These are phyloP conservation scores for Drosophila pandora DNA, from an alignment of 1,140 invertebrate genomes.

Conservation along the genomic window DNA sequence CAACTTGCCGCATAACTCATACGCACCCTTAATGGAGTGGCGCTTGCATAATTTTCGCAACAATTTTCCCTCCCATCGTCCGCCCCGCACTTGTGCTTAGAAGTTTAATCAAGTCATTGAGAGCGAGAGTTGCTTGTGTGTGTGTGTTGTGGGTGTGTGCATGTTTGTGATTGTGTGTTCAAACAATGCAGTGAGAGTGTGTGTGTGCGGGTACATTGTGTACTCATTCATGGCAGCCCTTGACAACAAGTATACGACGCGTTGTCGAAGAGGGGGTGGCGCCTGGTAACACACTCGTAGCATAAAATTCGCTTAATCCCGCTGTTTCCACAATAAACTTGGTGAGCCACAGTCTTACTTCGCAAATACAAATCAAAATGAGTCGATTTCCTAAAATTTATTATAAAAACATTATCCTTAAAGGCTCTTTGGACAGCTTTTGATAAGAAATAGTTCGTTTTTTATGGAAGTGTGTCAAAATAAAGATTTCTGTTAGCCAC, in stretches of 20 bases:
- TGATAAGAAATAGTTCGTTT: no score
- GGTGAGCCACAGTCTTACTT: slow-evolving; percentile 16
- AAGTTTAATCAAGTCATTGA: slow-evolving; percentile 74
- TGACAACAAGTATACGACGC: slow-evolving; percentile 63
- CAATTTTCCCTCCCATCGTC: slow-evolving; percentile 30
- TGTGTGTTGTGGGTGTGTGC: background rate
- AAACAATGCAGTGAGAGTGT: slow-evolving; percentile 14
- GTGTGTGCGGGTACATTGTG: slow-evolving; percentile 25
- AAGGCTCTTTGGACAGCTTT: no score
- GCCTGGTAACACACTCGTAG: slow-evolving; percentile 39
- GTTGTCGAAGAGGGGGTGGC: slow-evolving; percentile 51
- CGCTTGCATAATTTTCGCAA: slow-evolving; percentile 72
- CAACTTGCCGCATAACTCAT: slow-evolving; percentile 54
- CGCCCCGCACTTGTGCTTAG: slow-evolving; percentile 12
- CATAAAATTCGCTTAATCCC: slow-evolving; percentile 59
- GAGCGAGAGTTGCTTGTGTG: slow-evolving; percentile 38
- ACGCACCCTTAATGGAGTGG: slow-evolving; percentile 67
- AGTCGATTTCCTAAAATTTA: background rate
- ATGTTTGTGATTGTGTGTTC: slow-evolving; percentile 9
- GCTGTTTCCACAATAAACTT: slow-evolving; percentile 16
- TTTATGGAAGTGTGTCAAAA: no score
- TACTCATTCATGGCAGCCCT: slow-evolving; percentile 37
- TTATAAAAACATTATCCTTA: background rate
- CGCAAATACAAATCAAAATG: background rate
- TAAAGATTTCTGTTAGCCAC: background rate